Evolutionary conservation across 64 coral and sea anemone species (phyloP).

Genomic region (Platygyra sinensis): DNA sequence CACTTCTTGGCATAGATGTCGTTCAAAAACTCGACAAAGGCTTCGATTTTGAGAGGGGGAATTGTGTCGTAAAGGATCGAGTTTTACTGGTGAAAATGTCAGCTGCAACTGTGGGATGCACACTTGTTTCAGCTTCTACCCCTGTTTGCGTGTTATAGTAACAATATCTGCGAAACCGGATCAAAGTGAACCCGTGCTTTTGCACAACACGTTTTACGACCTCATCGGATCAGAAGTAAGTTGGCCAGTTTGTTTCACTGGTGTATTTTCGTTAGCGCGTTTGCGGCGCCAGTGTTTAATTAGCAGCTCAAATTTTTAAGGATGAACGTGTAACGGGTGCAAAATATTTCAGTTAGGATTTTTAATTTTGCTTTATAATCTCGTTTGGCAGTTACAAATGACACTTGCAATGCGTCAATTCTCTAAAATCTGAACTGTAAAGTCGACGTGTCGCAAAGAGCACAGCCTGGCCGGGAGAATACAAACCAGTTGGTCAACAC

Average conservation of each 20-base stretch:
- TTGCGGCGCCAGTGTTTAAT: not conserved
- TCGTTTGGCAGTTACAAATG: no score
- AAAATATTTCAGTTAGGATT: no score
- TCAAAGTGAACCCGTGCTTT: not conserved
- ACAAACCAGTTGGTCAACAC: no score
- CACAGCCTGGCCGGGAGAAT: no score
- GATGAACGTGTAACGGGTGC: not conserved
- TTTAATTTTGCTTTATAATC: no score
- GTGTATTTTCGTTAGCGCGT: not conserved
- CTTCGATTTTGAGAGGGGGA: not conserved
- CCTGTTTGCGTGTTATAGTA: slow-evolving; percentile 1
- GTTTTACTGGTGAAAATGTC: not conserved
- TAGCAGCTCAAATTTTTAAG: not conserved
- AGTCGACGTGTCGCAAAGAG: no score
- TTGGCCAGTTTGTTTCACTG: not conserved
- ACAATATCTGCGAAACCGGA: not conserved
- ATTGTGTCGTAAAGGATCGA: not conserved
- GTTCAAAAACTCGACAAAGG: slow-evolving; percentile 10
- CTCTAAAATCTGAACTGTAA: no score
- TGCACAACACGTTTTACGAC: slow-evolving; percentile 28
- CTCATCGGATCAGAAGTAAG: slow-evolving; percentile 10
- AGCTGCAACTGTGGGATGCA: slow-evolving; percentile 8
- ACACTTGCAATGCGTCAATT: no score
- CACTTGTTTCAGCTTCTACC: not conserved
- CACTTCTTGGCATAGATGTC: not conserved